Evolutionary conservation across 2,113 vertebrate species (phyloP).

Genomic region (Petrocephalus zakoni): DNA sequence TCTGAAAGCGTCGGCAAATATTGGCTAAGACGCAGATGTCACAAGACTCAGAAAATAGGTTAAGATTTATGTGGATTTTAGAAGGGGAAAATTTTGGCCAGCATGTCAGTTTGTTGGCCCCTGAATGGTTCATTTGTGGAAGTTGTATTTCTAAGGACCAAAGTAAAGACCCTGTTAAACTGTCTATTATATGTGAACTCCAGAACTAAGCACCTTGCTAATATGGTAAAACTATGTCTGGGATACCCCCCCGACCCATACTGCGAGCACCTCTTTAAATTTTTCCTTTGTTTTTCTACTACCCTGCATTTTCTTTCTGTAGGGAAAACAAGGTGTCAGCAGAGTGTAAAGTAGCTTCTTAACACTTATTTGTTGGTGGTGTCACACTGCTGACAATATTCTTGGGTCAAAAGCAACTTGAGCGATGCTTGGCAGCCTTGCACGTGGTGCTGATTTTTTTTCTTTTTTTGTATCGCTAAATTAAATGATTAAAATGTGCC

Average conservation of each 20-base stretch:
- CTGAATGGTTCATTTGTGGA: not conserved
- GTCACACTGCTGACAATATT: not conserved
- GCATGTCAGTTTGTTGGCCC: not conserved
- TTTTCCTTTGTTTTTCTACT: not conserved
- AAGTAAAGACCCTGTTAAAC: not conserved
- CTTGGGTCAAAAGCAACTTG: not conserved
- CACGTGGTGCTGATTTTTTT: not conserved
- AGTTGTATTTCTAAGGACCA: not conserved
- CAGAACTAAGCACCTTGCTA: not conserved
- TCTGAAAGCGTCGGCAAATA: not conserved
- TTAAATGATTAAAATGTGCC: not conserved
- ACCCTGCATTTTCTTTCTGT: not conserved
- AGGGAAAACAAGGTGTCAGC: not conserved
- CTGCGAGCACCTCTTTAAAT: not conserved
- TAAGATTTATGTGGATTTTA: not conserved
- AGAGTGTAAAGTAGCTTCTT: not conserved
- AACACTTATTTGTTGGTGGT: not conserved
- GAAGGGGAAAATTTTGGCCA: not conserved
- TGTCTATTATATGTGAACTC: not conserved
- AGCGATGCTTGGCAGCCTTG: not conserved
- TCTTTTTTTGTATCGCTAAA: not conserved
- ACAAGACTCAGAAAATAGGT: not conserved
- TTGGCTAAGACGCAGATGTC: not conserved
- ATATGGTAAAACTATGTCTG: not conserved
- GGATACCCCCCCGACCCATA: not conserved